phyloP scores from a whole-genome alignment of 2,888 invertebrate species.

The Hypomecis punctinalis region DNA sequence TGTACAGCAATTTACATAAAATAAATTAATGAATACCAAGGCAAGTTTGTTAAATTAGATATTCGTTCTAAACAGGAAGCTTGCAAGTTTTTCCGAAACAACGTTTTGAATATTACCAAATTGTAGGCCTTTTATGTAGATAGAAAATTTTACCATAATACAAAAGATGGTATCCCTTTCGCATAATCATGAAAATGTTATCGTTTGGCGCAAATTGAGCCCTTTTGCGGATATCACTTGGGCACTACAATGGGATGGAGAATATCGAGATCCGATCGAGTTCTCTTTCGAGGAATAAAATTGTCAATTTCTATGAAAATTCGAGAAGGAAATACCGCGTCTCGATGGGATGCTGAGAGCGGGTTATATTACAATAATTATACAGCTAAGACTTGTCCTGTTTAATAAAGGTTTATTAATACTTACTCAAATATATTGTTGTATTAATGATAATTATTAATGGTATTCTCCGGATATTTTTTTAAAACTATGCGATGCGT shows the following conservation, averaged over 20 bases:
- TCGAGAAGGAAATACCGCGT: constrained; percentile 16
- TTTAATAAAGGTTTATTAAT: neutral
- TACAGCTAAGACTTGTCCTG: neutral
- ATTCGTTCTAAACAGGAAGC: constrained; percentile 11
- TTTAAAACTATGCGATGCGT: too few relatives aligned
- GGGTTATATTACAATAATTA: neutral
- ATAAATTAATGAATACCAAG: neutral
- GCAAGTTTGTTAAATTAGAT: constrained; percentile 11
- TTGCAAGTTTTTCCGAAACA: constrained; percentile 25
- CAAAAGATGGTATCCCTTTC: constrained; percentile 58
- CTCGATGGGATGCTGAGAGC: constrained; percentile 5
- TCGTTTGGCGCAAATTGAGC: constrained; percentile 65
- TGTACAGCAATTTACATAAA: neutral
- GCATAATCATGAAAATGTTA: constrained; percentile 72
- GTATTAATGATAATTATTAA: too few relatives aligned
- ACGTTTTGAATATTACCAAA: constrained; percentile 32
- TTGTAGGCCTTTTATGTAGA: constrained; percentile 36
- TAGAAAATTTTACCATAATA: constrained; percentile 48
- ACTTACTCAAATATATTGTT: too few relatives aligned
- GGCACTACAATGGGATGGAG: constrained; percentile 53
- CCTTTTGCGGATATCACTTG: constrained; percentile 63
- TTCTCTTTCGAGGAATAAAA: constrained; percentile 51
- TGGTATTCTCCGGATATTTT: too few relatives aligned
- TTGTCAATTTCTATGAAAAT: constrained; percentile 45
- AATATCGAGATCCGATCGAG: constrained; percentile 48